These are phyloP conservation scores for Sebastes cheni DNA, from an alignment of 2,797 vertebrate genomes.

Conservation along the genomic window DNA sequence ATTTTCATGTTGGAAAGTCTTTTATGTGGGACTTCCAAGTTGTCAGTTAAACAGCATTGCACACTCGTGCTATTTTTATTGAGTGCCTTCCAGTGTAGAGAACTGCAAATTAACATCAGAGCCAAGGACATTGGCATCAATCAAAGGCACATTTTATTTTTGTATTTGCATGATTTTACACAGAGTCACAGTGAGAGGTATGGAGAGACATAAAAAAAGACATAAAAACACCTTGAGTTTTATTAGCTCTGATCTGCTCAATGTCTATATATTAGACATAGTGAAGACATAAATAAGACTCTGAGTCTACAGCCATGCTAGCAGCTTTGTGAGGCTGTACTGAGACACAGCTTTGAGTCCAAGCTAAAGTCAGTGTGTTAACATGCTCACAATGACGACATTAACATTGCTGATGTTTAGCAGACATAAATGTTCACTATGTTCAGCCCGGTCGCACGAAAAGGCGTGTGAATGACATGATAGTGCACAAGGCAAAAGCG, in stretches of 20 bases:
- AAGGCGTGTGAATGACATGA: too few relatives aligned
- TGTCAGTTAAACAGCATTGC: neutral
- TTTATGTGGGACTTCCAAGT: constrained; percentile 9
- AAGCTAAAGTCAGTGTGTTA: neutral
- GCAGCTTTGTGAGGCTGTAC: neutral
- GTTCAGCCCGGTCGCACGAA: too few relatives aligned
- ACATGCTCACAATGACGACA: neutral
- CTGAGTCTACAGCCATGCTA: neutral
- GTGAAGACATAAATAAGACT: neutral
- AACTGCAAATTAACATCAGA: constrained; percentile 19
- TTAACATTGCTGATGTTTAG: neutral
- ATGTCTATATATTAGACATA: neutral
- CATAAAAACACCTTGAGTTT: neutral
- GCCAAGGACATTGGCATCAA: constrained; percentile 31
- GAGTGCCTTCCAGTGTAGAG: neutral
- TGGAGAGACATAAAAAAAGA: neutral
- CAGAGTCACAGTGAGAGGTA: neutral
- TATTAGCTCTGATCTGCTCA: neutral
- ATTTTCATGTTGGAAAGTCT: neutral
- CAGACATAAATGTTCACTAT: too few relatives aligned
- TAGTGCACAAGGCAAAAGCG: too few relatives aligned
- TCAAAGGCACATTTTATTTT: constrained; percentile 12
- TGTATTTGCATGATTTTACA: neutral
- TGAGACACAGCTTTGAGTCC: neutral
- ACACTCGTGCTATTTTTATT: constrained; percentile 16